phyloP scores from a whole-genome alignment of 2,888 invertebrate genomes.

The Cerastis leucographa region DNA sequence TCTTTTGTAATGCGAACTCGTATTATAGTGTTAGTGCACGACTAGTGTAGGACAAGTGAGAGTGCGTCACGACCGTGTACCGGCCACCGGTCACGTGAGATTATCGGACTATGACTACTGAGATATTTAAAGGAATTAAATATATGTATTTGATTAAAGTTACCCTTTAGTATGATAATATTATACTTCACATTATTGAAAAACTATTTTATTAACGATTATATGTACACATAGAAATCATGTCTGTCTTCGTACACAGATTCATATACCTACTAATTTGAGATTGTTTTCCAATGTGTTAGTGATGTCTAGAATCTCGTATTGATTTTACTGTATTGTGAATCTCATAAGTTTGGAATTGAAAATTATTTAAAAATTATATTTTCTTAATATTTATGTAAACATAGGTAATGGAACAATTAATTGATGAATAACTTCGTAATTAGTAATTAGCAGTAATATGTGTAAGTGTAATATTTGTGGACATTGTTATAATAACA shows the following conservation, averaged over 20 bases:
- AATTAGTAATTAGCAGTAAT: constrained; percentile 67
- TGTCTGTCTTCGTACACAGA: constrained; percentile 55
- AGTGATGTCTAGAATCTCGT: constrained; percentile 69
- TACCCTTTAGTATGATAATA: constrained; percentile 79
- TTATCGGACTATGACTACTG: constrained; percentile 79
- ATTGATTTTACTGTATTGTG: constrained; percentile 70
- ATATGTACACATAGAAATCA: constrained; percentile 68
- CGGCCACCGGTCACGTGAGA: constrained; percentile 47
- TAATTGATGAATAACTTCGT: constrained; percentile 72
- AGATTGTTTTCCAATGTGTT: constrained; percentile 57
- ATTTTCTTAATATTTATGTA: constrained; percentile 87
- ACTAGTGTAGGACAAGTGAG: constrained; percentile 76
- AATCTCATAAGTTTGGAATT: constrained; percentile 82
- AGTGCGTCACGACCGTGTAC: constrained; percentile 54
- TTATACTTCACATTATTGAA: constrained; percentile 67
- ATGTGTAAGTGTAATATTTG: constrained; percentile 64
- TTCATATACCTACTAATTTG: constrained; percentile 50
- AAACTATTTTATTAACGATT: constrained; percentile 82
- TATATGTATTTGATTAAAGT: constrained; percentile 77
- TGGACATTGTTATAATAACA: constrained; percentile 47
- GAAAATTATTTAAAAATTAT: constrained; percentile 83
- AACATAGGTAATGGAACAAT: constrained; percentile 70
- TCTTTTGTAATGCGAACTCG: constrained; percentile 75
- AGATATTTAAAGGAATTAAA: constrained; percentile 80
- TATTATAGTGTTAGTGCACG: constrained; percentile 80